phyloP scores from a whole-genome alignment of 1,140 invertebrate species.

The Drosophila pallidifrons region DNA sequence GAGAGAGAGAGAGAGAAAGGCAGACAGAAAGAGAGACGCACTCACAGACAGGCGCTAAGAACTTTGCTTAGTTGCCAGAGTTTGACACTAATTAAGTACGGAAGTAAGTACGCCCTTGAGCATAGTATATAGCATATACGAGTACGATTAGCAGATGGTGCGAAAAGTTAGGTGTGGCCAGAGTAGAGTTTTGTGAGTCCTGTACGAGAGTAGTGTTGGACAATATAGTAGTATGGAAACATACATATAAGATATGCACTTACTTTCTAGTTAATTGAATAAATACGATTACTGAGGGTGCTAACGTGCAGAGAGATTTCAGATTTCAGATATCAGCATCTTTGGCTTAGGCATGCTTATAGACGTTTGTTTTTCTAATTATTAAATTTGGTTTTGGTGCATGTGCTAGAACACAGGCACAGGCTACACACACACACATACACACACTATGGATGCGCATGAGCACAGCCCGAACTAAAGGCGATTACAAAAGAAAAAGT shows the following conservation, averaged over 20 bases:
- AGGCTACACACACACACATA: conserved; percentile 49
- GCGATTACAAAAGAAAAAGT: conserved; percentile 35
- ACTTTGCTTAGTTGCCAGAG: conserved; percentile 31
- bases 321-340: conserved; percentile 37
- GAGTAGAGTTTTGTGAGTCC: conserved; percentile 16
- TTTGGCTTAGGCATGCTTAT: conserved; percentile 39
- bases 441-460: conserved; percentile 45
- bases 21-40: conserved; percentile 36
- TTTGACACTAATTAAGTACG: conserved; percentile 11
- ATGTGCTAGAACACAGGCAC: conserved; percentile 62
- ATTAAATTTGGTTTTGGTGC: conserved; percentile 22
- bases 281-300: conserved; percentile 53
- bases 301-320: conserved; percentile 67
- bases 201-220: conserved; percentile 18
- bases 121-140: not conserved
- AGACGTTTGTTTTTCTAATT: not conserved
- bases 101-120: conserved; percentile 18
- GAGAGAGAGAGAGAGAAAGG: conserved; percentile 11
- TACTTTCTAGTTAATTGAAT: conserved; percentile 54
- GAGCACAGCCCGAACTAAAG: conserved; percentile 43
- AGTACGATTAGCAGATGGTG: conserved; percentile 19
- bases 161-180: conserved; percentile 30
- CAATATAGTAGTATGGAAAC: conserved; percentile 24
- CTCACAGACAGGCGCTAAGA: conserved; percentile 71
- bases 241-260: conserved; percentile 41